These are phyloP conservation scores for Rhinophrynus dorsalis DNA, from an alignment of 2,797 vertebrate species.

Conservation along the genomic window DNA sequence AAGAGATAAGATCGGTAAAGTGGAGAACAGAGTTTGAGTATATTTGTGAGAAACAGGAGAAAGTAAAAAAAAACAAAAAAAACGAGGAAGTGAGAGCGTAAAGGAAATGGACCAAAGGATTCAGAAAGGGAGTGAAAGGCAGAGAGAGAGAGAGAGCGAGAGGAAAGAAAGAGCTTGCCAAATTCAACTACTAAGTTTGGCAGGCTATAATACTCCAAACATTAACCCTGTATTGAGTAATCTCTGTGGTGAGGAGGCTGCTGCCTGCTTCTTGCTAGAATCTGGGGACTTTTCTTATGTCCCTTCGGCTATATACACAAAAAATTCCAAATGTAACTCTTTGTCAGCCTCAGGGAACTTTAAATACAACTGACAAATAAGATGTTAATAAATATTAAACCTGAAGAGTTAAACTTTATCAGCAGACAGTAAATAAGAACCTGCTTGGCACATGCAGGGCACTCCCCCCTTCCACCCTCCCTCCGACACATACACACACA, in stretches of 20 bases:
- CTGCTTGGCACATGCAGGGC: not conserved
- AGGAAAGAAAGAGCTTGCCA: slow-evolving; percentile 34
- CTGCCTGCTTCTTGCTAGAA: not conserved
- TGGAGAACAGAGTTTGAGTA: not conserved
- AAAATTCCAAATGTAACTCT: not conserved
- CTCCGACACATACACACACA: not conserved
- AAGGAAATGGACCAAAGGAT: slow-evolving; percentile 10
- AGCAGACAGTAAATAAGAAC: not conserved
- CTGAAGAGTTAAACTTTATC: slow-evolving; percentile 16
- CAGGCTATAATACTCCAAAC: slow-evolving; percentile 10
- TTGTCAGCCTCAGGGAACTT: not conserved
- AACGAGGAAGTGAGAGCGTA: slow-evolving; percentile 30
- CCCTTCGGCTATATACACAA: not conserved
- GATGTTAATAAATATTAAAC: not conserved
- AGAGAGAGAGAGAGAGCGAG: too few species aligned
- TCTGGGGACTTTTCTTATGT: not conserved
- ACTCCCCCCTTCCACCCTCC: not conserved
- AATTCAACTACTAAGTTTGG: slow-evolving; percentile 42
- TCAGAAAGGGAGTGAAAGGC: slow-evolving; percentile 27
- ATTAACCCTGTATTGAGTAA: slow-evolving; percentile 25
- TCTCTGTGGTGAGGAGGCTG: not conserved
- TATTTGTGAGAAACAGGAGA: not conserved
- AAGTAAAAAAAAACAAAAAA: too few species aligned
- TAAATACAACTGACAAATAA: not conserved
- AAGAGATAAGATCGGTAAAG: not conserved